Conservation (phyloP, 2,888 invertebrate species). For the Ceratothoa steindachneri region DNA sequence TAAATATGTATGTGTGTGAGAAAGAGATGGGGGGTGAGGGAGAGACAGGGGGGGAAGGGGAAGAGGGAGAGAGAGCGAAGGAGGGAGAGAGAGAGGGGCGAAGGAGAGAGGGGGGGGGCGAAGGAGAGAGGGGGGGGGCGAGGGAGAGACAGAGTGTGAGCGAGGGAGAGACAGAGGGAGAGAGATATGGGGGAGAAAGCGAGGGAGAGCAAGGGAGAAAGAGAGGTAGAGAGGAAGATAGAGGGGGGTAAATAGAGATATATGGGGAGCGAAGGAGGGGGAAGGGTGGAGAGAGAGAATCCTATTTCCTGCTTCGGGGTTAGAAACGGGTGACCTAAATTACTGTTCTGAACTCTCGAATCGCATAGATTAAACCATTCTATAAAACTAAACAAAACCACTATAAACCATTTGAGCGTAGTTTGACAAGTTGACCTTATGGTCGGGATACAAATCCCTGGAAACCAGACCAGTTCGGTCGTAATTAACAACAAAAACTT, state of each 20-base stretch:
- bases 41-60: background rate
- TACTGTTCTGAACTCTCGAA: no score
- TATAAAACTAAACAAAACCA: no score
- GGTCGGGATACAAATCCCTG: no score
- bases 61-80: background rate
- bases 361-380: no score
- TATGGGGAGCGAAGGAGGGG: background rate
- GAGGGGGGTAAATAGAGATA: no score
- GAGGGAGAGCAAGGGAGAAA: background rate
- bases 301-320: background rate
- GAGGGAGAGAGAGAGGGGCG: background rate
- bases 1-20: no score
- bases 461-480: no score
- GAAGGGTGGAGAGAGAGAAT: background rate
- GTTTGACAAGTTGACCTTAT: no score
- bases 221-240: background rate
- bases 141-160: background rate
- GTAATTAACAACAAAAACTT: no score
- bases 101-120: background rate
- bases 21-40: no score
- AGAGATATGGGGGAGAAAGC: background rate
- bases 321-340: background rate
- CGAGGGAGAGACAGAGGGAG: background rate
- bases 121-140: background rate
- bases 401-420: no score